These are phyloP conservation scores for Cheilosia vernalis DNA, from an alignment of 2,888 invertebrate species.

Conservation along the genomic window DNA sequence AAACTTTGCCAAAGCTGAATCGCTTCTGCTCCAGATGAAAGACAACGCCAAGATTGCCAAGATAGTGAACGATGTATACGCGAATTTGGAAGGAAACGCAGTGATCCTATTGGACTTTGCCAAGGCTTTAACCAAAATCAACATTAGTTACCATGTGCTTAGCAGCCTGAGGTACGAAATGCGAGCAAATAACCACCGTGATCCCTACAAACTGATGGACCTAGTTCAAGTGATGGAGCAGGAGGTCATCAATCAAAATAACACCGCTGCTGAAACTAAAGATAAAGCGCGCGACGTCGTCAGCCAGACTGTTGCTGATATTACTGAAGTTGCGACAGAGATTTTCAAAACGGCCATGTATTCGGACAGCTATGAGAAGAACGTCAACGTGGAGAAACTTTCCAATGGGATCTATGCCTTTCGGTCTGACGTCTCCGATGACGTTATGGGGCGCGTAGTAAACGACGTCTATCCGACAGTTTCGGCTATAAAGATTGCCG, in stretches of 20 bases:
- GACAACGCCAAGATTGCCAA: not conserved
- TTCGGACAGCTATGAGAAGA: not conserved
- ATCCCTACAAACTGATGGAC: slow-evolving; percentile 30
- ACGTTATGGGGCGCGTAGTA: slow-evolving; percentile 9
- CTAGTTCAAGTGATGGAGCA: not conserved
- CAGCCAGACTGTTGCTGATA: not conserved
- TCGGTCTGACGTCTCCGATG: not conserved
- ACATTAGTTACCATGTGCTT: slow-evolving; percentile 8
- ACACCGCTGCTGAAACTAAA: not conserved
- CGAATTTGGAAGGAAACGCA: not conserved
- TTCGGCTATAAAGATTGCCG: not conserved
- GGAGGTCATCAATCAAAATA: slow-evolving; percentile 3
- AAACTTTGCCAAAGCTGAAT: slow-evolving; percentile 7
- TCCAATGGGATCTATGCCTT: slow-evolving; percentile 4
- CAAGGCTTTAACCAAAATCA: not conserved
- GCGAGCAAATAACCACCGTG: slow-evolving; percentile 15
- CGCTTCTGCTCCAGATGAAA: not conserved
- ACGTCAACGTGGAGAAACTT: slow-evolving; percentile 9
- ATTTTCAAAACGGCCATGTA: slow-evolving; percentile 7
- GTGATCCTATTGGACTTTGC: slow-evolving; percentile 21
- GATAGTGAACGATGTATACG: slow-evolving; percentile 26
- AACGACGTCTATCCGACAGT: not conserved
- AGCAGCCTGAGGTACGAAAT: slow-evolving; percentile 30
- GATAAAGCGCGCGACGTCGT: not conserved
- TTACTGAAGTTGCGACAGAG: not conserved